Base-by-base conservation (phyloP, 2,888 invertebrate species). In the Rotaria socialis region DNA sequence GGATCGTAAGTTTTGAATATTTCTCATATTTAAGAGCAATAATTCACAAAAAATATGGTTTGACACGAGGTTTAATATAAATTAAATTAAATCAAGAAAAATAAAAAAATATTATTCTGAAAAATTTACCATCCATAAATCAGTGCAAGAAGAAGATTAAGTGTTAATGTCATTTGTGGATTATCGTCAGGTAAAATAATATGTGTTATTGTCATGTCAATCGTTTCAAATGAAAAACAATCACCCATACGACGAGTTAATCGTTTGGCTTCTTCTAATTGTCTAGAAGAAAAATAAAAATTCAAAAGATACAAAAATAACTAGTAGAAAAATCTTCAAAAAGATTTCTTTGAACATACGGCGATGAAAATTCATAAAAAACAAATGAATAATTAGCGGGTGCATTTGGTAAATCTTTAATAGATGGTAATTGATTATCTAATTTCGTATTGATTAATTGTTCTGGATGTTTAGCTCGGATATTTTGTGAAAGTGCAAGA, bases 341-440 rank as follows among this genome's bases (percentile, higher is more conserved):
- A n/a, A n/a, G 2, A 5, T 35, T 67, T 27, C 3, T 14, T n/a
- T 80, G 5, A 2, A 80, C 11, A 43, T 80, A 80, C 80, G n/a
- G 47, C 47, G 47, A 22, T 80, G 41, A 0, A 47, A 80, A 47
- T n/a, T 14, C 47, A 80, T 47, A 47, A 11, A 80, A 80, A 47
- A 80, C 80, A 80, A 80, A 80, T 10, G 80, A 80, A 47, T 80
- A 80, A 47, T 80, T 80, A n/a, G 80, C 80, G 24, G 80, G 80
- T 43, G 24, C n/a, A 47, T 47, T 80, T n/a, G 80, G 80, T 47
- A 80, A 47, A 47, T 47, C 47, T 80, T 80, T 80, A 22, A 80
- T 80, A 2, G 80, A 80, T 47, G 43, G 24, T 47, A 80, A 47
- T 11, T 43, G 47, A 35, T 67, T 35, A 67, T 67, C 2, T 35